A percentile compares a stretch with the other conserved stretches of the same genome.
phyloP scores from a whole-genome alignment of 2,888 invertebrate genomes.

The Adelognathus sp. region DNA sequence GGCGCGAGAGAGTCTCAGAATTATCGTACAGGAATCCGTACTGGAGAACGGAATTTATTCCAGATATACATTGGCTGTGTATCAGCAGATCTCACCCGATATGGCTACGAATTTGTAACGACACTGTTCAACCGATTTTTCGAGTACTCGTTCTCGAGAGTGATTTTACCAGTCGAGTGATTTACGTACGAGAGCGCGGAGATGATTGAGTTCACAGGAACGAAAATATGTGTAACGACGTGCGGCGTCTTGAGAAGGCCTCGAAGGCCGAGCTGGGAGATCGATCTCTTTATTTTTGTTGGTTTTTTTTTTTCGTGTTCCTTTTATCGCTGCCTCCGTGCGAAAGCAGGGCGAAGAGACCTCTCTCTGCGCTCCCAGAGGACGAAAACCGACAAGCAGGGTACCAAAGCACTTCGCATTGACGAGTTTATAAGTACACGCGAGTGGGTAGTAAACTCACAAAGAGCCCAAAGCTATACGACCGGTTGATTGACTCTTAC shows the following conservation, averaged over 20 bases:
- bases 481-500: not conserved
- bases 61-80: conserved; percentile 51
- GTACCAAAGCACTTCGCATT: not conserved
- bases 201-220: not conserved
- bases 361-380: not conserved
- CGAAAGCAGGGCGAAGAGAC: not conserved
- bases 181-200: not conserved
- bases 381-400: not conserved
- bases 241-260: not conserved
- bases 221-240: conserved; percentile 2
- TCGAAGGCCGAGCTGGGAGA: not conserved
- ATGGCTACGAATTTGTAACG: conserved; percentile 45
- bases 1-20: conserved; percentile 24
- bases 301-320: not conserved
- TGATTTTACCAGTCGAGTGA: not conserved
- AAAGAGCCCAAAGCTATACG: not conserved
- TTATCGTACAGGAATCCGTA: conserved; percentile 23
- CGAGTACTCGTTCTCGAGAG: not conserved
- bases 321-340: not conserved
- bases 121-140: conserved; percentile 7
- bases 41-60: conserved; percentile 52
- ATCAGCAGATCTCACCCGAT: conserved; percentile 50
- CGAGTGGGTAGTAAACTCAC: not conserved
- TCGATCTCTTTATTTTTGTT: conserved; percentile 6
- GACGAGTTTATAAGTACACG: conserved; percentile 12